Conservation (phyloP, 2,888 invertebrate species). For the Sympetrum striolatum region DNA sequence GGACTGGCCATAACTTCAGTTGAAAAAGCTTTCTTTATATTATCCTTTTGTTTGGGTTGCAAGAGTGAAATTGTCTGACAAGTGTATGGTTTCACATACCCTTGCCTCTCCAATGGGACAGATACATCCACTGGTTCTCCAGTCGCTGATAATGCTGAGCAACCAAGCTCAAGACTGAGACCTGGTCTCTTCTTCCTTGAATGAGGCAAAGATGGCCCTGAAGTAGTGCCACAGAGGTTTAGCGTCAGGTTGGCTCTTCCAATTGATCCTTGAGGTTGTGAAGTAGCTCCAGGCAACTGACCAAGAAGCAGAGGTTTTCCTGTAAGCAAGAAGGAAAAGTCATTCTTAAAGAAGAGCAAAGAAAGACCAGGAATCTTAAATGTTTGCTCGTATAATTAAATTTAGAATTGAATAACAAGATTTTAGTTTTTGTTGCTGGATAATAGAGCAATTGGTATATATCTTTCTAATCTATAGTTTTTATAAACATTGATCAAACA, state of each 20-base stretch:
- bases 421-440: no score
- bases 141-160: constrained; percentile 64
- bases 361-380: neutral
- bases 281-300: neutral
- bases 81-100: constrained; percentile 65
- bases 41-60: neutral
- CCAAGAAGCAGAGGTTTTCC: constrained; percentile 19
- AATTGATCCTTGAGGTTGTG: constrained; percentile 5
- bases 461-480: no score
- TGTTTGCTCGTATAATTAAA: no score
- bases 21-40: no score
- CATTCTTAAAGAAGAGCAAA: neutral
- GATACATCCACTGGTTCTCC: constrained; percentile 80
- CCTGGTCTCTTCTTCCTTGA: constrained; percentile 49
- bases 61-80: neutral
- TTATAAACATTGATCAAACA: no score
- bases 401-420: no score
- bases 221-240: constrained; percentile 10
- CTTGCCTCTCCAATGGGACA: constrained; percentile 85
- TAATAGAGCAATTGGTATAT: no score
- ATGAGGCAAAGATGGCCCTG: neutral
- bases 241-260: neutral
- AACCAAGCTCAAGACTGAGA: constrained; percentile 61
- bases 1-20: no score
- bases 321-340: neutral